Evolutionary conservation across 2,113 vertebrate genomes (phyloP).

Genomic region (Uropsilus gracilis): DNA sequence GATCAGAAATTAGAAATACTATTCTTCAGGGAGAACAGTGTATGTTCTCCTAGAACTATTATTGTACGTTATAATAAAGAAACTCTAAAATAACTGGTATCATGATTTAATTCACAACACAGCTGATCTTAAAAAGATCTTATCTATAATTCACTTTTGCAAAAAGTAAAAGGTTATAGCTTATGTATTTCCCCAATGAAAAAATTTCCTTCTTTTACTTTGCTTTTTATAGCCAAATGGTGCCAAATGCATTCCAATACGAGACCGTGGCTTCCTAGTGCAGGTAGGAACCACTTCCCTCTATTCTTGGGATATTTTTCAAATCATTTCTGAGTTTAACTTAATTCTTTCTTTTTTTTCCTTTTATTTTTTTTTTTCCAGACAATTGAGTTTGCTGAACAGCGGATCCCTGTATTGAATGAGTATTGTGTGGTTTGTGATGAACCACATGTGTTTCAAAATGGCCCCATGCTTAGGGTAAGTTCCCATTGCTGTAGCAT

Average conservation of each 20-base stretch:
- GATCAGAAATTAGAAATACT: neutral
- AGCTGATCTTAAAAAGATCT: neutral
- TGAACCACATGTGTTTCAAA: constrained; percentile 94
- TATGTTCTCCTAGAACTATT: no score
- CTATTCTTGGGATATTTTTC: constrained; percentile 17
- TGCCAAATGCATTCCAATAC: constrained; percentile 90
- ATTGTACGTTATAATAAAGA: neutral
- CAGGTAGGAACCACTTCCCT: constrained; percentile 86
- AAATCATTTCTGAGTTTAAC: constrained; percentile 63
- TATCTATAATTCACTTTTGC: neutral
- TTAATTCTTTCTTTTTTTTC: neutral
- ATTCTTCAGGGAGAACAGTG: no score
- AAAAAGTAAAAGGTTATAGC: neutral
- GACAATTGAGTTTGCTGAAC: constrained; percentile 94
- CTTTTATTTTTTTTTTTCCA: constrained; percentile 80
- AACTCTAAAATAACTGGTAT: neutral
- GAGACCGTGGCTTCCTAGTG: constrained; percentile 93
- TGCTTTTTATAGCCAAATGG: constrained; percentile 89
- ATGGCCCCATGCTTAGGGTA: constrained; percentile 95
- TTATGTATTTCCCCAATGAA: neutral
- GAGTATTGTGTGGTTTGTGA: constrained; percentile 96
- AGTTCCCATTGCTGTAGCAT: constrained; percentile 72
- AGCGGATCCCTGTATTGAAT: constrained; percentile 93
- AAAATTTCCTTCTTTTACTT: constrained; percentile 68
- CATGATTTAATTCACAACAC: neutral